phyloP scores from a whole-genome alignment of 2,888 invertebrate genomes.

The Anthoptus insignis region DNA sequence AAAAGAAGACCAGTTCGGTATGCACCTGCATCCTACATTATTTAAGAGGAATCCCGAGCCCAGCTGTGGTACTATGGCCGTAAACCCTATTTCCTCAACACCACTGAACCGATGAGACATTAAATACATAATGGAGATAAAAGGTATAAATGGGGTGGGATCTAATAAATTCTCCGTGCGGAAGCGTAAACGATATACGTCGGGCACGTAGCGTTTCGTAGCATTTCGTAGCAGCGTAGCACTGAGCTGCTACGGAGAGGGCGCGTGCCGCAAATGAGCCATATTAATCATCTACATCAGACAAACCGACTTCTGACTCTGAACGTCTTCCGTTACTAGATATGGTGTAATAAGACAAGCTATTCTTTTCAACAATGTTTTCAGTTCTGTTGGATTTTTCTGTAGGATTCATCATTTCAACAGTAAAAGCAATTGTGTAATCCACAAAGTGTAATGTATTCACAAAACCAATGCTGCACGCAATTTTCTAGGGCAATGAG shows the following conservation, averaged over 20 bases:
- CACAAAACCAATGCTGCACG: no score
- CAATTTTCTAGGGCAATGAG: no score
- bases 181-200: conserved; percentile 84
- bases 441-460: no score
- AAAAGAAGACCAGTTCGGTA: no score
- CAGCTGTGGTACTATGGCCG: no score
- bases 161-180: conserved; percentile 82
- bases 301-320: conserved; percentile 80
- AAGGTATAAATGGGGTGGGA: conserved; percentile 81
- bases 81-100: not conserved
- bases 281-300: conserved; percentile 85
- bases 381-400: no score
- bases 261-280: conserved; percentile 82
- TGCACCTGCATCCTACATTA: no score
- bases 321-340: conserved; percentile 76
- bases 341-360: conserved; percentile 70
- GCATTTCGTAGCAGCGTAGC: conserved; percentile 58
- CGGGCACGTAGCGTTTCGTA: conserved; percentile 77
- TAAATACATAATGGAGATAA: conserved; percentile 81
- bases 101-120: conserved; percentile 53
- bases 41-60: no score
- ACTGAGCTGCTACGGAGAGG: conserved; percentile 58
- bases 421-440: no score
- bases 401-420: no score
- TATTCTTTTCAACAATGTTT: conserved; percentile 58